Percentiles rank a stretch among this genome's conserved stretches.
Evolutionary conservation across 2,888 invertebrate genomes (phyloP).

Genomic region (Noctua fimbriata): DNA sequence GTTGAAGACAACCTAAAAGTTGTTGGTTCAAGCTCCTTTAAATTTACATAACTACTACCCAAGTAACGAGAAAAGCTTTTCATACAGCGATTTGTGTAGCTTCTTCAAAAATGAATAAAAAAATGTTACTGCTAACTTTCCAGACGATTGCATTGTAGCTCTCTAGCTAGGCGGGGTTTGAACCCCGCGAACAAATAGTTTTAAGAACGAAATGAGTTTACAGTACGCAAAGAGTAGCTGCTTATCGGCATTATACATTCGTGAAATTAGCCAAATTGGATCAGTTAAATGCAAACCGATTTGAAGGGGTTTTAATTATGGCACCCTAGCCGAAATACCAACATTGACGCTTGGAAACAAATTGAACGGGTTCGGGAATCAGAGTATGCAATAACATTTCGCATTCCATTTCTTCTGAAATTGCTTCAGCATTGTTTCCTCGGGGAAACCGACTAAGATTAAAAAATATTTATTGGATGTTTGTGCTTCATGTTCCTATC

Average conservation of each 20-base stretch:
- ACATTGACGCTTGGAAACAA: conserved; percentile 59
- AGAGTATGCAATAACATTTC: conserved; percentile 76
- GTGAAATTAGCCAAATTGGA: conserved; percentile 28
- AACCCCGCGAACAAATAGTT: conserved; percentile 48
- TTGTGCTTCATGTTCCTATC: neutral
- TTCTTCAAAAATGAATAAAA: conserved; percentile 52
- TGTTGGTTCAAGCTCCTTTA: conserved; percentile 37
- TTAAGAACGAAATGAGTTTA: conserved; percentile 42
- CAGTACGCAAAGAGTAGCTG: conserved; percentile 25
- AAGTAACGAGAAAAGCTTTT: conserved; percentile 48
- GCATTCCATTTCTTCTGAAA: conserved; percentile 75
- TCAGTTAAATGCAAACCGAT: conserved; percentile 47
- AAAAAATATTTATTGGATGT: conserved; percentile 14
- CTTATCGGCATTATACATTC: conserved; percentile 32
- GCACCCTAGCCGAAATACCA: conserved; percentile 47
- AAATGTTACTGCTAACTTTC: conserved; percentile 72
- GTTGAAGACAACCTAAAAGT: conserved; percentile 45
- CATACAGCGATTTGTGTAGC: conserved; percentile 45
- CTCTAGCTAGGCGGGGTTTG: conserved; percentile 46
- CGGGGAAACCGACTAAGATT: conserved; percentile 27
- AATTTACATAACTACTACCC: conserved; percentile 49
- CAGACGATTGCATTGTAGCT: conserved; percentile 73
- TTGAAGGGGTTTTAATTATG: conserved; percentile 58
- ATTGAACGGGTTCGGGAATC: conserved; percentile 65
- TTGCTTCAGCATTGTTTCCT: conserved; percentile 71